A percentile compares a stretch with the other conserved stretches of the same genome.
Evolutionary conservation across 1,140 invertebrate species (phyloP).

Genomic region (Neelides sp.): DNA sequence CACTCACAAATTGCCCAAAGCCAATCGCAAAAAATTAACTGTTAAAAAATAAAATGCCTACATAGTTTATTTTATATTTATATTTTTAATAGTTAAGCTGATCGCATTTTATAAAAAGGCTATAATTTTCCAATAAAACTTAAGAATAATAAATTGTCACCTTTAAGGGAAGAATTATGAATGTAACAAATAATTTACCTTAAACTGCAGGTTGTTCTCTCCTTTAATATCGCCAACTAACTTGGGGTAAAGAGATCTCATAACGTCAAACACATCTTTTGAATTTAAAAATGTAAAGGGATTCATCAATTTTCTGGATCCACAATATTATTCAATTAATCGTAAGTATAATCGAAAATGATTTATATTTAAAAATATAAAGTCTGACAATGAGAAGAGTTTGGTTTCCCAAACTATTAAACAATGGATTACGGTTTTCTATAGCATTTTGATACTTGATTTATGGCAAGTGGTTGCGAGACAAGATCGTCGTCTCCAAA

Average conservation of each 20-base stretch:
- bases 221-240: neutral
- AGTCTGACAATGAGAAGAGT: too few species aligned
- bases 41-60: neutral
- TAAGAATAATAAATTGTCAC: too few species aligned
- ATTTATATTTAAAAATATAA: neutral
- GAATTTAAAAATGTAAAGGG: neutral
- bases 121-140: too few species aligned
- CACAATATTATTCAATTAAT: neutral
- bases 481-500: too few species aligned
- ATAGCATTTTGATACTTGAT: too few species aligned
- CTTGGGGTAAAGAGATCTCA: slow-evolving; percentile 13
- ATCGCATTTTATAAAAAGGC: too few species aligned
- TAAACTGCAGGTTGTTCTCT: slow-evolving; percentile 9
- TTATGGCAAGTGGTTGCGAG: too few species aligned
- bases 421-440: too few species aligned
- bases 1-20: slow-evolving; percentile 9
- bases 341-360: neutral
- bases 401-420: too few species aligned
- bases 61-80: neutral
- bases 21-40: slow-evolving; percentile 25
- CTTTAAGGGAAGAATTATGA: too few species aligned
- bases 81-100: too few species aligned
- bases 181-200: neutral
- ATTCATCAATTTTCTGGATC: slow-evolving; percentile 3
- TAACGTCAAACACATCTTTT: slow-evolving; percentile 1